Evolutionary conservation across 2,888 invertebrate genomes (phyloP).

Genomic region (Eumerus sabulonum): DNA sequence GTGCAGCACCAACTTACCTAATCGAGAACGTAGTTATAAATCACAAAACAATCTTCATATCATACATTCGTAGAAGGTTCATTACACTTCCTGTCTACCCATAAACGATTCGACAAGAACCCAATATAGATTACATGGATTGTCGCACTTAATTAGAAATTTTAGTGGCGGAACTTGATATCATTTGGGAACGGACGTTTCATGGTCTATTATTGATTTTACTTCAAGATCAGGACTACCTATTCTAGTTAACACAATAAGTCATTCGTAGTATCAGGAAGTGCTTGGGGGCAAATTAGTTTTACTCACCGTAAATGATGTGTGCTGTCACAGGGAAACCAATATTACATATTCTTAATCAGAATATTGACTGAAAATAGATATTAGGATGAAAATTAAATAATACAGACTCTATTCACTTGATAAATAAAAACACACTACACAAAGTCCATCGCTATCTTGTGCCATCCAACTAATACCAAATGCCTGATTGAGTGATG

Average conservation of each 20-base stretch:
- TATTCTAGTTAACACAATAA: too few relatives aligned
- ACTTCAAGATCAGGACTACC: too few relatives aligned
- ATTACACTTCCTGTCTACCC: constrained; percentile 56
- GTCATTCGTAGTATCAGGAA: too few relatives aligned
- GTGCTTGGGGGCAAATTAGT: too few relatives aligned
- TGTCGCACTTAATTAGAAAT: constrained; percentile 1
- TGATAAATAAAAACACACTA: constrained; percentile 32
- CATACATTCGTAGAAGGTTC: constrained; percentile 30
- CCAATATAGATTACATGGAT: not conserved
- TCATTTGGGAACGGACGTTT: too few relatives aligned
- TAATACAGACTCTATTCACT: not conserved
- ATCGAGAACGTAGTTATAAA: constrained; percentile 27
- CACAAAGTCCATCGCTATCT: constrained; percentile 28
- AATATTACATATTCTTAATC: constrained; percentile 39
- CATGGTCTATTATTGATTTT: too few relatives aligned
- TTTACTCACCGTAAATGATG: constrained; percentile 34
- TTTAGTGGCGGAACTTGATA: too few relatives aligned
- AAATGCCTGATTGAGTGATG: too few relatives aligned
- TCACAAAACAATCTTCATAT: constrained; percentile 18
- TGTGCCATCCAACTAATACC: constrained; percentile 5
- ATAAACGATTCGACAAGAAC: not conserved
- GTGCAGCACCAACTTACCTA: not conserved
- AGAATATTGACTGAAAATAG: not conserved
- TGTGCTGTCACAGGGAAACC: constrained; percentile 4
- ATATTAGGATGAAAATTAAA: constrained; percentile 16